Base-by-base conservation (phyloP, 2,797 vertebrate species). In the Crocodylus rhombifer region DNA sequence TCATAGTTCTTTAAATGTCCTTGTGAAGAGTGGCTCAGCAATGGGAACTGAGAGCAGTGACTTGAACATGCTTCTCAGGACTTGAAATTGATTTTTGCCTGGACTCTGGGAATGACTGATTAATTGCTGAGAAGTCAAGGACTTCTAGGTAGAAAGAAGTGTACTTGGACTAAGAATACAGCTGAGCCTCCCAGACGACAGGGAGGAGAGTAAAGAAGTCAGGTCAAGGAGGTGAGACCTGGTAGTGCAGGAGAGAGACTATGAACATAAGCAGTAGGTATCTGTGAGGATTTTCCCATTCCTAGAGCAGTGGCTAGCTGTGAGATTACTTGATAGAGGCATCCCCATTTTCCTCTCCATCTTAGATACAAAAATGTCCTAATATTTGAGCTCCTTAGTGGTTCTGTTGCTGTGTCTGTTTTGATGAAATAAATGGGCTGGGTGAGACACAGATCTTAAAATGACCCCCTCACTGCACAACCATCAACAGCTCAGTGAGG, bases 1-100 rank as follows among this genome's bases (percentile, higher is more conserved):
- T 4, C 15, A 20, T 15, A 71, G 36, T 1, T 64, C 28, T 63
- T 23, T 6, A 6, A 0, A 0, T 7, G 85, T 58, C 75, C 64
- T 67, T 4, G 4, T 42, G 14, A 89, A 51, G 62, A 76, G 30
- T 21, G 17, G 11, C 67, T 20, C 21, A 33, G 5, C 18, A 69
- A 20, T 36, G 30, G 67, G 30, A 69, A 33, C 67, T 6, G 18
- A 13, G 30, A 26, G 61, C 26, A 16, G 86, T 84, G 74, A 87
- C 77, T 0, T 1, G 65, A 60, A 83, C 6, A 0, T 20, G 65
- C 85, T 83, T 79, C 30, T 80, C 69, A 4, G 1, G 30, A 62
- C 82, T 69, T 77, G 15, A 18, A 10, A 58, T 58, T 63, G 55
- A 25, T 64, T 57, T 85, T 89, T 36, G 5, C 74, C 42, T 77